A percentile compares a stretch with the other conserved stretches of the same genome.
These are phyloP conservation scores for Caenorhabditis doughertyi DNA, from an alignment of 2,888 invertebrate genomes.

Conservation along the genomic window DNA sequence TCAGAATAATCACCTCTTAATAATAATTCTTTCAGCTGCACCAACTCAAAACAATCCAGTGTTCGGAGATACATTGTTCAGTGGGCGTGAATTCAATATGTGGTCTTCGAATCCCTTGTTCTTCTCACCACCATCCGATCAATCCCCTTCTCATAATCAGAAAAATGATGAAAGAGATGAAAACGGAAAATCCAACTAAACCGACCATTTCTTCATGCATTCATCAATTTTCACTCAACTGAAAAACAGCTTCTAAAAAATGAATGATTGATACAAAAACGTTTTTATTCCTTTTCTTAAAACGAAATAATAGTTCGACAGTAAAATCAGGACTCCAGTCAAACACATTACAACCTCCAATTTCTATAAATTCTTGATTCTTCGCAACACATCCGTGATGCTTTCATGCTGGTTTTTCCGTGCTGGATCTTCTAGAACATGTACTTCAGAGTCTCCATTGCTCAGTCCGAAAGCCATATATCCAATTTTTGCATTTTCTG, in stretches of 20 bases:
- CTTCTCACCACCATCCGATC: conserved; percentile 29
- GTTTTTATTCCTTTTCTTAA: neutral
- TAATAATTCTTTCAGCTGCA: conserved; percentile 26
- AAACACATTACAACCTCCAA: too few species aligned
- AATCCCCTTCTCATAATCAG: conserved; percentile 9
- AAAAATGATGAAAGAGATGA: conserved; percentile 11
- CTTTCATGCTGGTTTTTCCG: conserved; percentile 50
- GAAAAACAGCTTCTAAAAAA: neutral
- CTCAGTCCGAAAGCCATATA: conserved; percentile 49
- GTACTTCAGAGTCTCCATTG: conserved; percentile 55
- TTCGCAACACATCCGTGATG: conserved; percentile 36
- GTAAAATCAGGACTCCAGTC: too few species aligned
- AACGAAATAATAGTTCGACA: too few species aligned
- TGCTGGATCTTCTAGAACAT: conserved; percentile 54
- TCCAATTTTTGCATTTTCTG: conserved; percentile 31
- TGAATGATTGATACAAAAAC: neutral
- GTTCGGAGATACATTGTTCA: conserved; percentile 61
- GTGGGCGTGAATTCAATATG: conserved; percentile 60
- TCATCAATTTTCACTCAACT: neutral
- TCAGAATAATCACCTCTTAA: neutral
- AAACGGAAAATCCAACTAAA: conserved; percentile 20
- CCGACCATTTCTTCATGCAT: neutral
- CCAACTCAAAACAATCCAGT: conserved; percentile 12
- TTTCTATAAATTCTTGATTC: conserved; percentile 45
- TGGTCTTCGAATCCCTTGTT: conserved; percentile 54